Percentiles rank a stretch among this genome's conserved stretches.
These are phyloP conservation scores for Otocyon megalotis DNA, from an alignment of 2,113 vertebrate genomes.

Conservation along the genomic window DNA sequence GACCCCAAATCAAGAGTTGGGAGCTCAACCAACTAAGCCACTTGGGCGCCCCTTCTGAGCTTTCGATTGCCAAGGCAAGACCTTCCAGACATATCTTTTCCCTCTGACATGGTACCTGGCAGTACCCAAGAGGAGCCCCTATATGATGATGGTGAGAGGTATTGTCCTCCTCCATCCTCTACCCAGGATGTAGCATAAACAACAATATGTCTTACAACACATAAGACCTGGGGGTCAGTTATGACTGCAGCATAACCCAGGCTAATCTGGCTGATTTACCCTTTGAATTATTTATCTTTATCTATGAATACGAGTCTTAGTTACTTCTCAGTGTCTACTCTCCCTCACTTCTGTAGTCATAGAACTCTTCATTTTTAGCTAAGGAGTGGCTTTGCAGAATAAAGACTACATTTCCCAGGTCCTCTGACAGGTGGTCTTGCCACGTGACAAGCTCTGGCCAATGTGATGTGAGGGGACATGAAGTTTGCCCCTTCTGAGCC, in stretches of 20 bases:
- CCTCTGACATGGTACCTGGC: background rate
- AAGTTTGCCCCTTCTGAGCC: background rate
- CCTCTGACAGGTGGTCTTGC: background rate
- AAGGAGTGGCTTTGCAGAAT: background rate
- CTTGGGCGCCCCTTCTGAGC: background rate
- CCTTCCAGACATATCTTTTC: background rate
- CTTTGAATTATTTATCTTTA: background rate
- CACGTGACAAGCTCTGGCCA: background rate
- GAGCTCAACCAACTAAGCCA: background rate
- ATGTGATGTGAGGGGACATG: background rate
- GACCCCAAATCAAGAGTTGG: background rate
- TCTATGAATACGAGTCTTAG: background rate
- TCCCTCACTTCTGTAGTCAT: background rate
- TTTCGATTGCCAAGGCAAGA: background rate
- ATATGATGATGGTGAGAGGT: background rate
- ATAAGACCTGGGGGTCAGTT: background rate
- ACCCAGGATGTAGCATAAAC: background rate
- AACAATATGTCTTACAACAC: background rate
- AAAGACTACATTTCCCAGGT: background rate
- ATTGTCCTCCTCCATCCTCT: no score
- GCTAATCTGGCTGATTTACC: background rate
- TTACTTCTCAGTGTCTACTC: background rate
- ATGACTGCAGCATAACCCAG: background rate
- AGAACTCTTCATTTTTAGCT: background rate
- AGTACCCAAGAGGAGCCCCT: background rate